Conservation (phyloP, 2,888 invertebrate species). For the Psylliodes chrysocephalus region DNA sequence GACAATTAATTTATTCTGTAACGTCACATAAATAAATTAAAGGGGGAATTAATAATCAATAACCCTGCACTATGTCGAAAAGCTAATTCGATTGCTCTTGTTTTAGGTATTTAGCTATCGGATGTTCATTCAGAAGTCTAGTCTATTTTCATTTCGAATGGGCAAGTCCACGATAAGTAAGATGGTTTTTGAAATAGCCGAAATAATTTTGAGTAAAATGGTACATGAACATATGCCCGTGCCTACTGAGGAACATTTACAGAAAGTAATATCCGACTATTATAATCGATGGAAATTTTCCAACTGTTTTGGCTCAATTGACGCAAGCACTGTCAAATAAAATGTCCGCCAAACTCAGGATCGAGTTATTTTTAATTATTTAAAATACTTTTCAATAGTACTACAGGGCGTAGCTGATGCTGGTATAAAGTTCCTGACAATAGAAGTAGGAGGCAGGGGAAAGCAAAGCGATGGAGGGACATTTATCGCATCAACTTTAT, state of each 20-base stretch:
- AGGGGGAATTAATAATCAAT: too few species aligned
- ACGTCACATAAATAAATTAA: too few species aligned
- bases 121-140: conserved; percentile 14
- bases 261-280: too few species aligned
- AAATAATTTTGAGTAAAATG: conserved; percentile 32
- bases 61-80: too few species aligned
- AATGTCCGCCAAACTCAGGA: conserved; percentile 30
- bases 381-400: conserved; percentile 39
- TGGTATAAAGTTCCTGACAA: conserved; percentile 37
- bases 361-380: conserved; percentile 38
- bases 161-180: conserved; percentile 24
- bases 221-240: conserved; percentile 34
- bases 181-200: conserved; percentile 26
- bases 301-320: conserved; percentile 41
- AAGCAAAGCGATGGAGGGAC: conserved; percentile 40
- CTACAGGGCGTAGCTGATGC: conserved; percentile 42
- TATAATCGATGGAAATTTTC: conserved; percentile 37
- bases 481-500: conserved; percentile 37
- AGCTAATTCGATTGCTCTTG: not conserved
- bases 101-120: conserved; percentile 22
- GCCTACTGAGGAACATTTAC: conserved; percentile 20
- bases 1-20: too few species aligned
- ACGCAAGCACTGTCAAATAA: conserved; percentile 38
- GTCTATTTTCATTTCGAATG: conserved; percentile 26
- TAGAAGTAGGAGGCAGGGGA: conserved; percentile 40